A percentile compares a stretch with the other conserved stretches of the same genome.
phyloP scores from a whole-genome alignment of 2,888 invertebrate genomes.

The Rhopalosiphum nymphaeae region DNA sequence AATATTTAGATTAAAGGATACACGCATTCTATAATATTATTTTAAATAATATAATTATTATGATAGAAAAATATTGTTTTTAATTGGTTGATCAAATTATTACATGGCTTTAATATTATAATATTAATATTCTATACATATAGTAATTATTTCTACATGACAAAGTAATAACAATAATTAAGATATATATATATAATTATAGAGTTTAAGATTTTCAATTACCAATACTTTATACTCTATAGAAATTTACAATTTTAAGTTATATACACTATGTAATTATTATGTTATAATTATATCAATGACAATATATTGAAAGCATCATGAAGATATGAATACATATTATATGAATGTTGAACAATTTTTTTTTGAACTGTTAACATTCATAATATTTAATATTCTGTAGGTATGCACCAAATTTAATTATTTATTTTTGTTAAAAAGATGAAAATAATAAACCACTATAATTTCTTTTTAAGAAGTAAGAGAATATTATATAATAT shows the following conservation, averaged over 20 bases:
- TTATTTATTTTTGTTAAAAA: too few species aligned
- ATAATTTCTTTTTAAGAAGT: too few species aligned
- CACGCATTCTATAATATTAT: neutral
- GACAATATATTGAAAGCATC: neutral
- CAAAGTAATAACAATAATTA: neutral
- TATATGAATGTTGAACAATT: neutral
- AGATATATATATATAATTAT: neutral
- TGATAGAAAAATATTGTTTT: neutral
- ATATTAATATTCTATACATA: neutral
- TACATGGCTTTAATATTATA: neutral
- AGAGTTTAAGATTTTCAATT: neutral
- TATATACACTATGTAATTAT: neutral
- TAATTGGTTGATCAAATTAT: neutral
- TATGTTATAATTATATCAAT: neutral
- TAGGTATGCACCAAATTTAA: too few species aligned
- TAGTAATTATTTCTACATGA: neutral
- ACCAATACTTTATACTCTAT: neutral
- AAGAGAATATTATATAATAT: too few species aligned
- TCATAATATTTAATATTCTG: neutral
- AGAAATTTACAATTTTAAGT: neutral
- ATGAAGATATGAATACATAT: neutral
- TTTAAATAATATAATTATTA: neutral
- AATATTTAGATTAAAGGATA: too few species aligned
- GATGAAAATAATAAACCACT: too few species aligned
- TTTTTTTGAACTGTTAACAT: neutral